A percentile compares a stretch with the other conserved stretches of the same genome.
Conservation (phyloP, 1,140 invertebrate genomes). For the Gryon sp. region DNA sequence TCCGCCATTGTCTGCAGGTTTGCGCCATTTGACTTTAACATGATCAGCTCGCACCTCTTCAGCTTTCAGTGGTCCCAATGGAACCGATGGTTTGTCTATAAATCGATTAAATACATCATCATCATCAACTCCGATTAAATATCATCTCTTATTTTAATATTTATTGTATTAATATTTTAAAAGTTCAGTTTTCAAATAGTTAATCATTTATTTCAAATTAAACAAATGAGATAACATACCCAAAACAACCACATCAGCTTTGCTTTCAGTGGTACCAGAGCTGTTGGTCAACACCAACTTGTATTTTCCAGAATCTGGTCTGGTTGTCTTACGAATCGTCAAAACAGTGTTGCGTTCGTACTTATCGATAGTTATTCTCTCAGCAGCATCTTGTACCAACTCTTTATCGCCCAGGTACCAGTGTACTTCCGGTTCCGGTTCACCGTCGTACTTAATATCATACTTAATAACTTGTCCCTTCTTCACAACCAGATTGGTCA, state of each 20-base stretch:
- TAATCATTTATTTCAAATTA: no score
- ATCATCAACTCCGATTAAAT: neutral
- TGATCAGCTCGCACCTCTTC: conserved; percentile 94
- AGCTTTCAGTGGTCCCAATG: conserved; percentile 91
- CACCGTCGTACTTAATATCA: conserved; percentile 96
- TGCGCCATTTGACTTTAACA: conserved; percentile 96
- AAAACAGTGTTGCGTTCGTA: conserved; percentile 94
- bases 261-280: conserved; percentile 90
- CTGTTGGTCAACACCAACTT: conserved; percentile 90
- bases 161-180: no score
- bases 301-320: conserved; percentile 95
- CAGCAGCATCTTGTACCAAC: conserved; percentile 84
- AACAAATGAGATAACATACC: conserved; percentile 78
- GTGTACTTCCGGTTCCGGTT: conserved; percentile 94
- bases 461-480: conserved; percentile 95
- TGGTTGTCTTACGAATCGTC: conserved; percentile 91
- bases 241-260: conserved; percentile 92
- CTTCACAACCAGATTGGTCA: conserved; percentile 93
- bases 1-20: conserved; percentile 96
- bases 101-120: conserved; percentile 50
- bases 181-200: no score
- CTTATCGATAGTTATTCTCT: conserved; percentile 91
- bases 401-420: conserved; percentile 90
- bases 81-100: conserved; percentile 90
- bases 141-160: neutral